phyloP scores from a whole-genome alignment of 2,888 invertebrate genomes.

The Sinelater perroti region DNA sequence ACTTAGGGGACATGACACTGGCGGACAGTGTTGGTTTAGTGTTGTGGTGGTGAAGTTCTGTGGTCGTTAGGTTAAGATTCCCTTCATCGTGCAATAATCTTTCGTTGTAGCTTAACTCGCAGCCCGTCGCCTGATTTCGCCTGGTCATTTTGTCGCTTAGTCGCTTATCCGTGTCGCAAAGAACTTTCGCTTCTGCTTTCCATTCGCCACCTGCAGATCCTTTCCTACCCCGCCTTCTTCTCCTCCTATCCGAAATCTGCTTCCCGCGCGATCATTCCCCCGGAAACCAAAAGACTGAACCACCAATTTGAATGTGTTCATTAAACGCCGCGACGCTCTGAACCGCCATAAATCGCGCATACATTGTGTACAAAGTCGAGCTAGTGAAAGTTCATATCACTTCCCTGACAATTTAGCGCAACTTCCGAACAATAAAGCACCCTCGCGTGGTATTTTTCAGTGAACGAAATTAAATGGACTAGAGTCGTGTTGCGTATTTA shows the following conservation, averaged over 20 bases:
- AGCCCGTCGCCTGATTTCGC: conserved; percentile 14
- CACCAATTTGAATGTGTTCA: conserved; percentile 33
- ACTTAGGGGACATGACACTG: conserved; percentile 52
- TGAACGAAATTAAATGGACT: conserved; percentile 42
- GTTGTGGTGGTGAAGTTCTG: conserved; percentile 61
- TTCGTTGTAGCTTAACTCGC: conserved; percentile 22
- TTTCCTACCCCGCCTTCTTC: neutral
- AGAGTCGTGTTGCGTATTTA: conserved; percentile 44
- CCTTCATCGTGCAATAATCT: conserved; percentile 33
- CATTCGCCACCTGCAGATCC: conserved; percentile 7
- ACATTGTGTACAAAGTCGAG: conserved; percentile 23
- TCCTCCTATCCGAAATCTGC: neutral
- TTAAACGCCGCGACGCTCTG: conserved; percentile 14
- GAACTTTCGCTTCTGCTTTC: conserved; percentile 2
- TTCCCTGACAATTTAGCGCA: conserved; percentile 33
- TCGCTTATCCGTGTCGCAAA: neutral
- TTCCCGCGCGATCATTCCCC: conserved; percentile 23
- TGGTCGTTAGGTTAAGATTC: conserved; percentile 55
- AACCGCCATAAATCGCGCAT: conserved; percentile 22
- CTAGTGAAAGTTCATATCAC: conserved; percentile 32
- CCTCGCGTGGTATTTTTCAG: conserved; percentile 28
- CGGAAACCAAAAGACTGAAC: conserved; percentile 36
- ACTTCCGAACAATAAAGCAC: conserved; percentile 41
- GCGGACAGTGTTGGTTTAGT: conserved; percentile 60
- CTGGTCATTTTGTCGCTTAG: conserved; percentile 9